Evolutionary conservation across 2,113 vertebrate species (phyloP), one percentile per base, ranked within the genome.

Genomic region (Phylloscopus trochiloides): DNA sequence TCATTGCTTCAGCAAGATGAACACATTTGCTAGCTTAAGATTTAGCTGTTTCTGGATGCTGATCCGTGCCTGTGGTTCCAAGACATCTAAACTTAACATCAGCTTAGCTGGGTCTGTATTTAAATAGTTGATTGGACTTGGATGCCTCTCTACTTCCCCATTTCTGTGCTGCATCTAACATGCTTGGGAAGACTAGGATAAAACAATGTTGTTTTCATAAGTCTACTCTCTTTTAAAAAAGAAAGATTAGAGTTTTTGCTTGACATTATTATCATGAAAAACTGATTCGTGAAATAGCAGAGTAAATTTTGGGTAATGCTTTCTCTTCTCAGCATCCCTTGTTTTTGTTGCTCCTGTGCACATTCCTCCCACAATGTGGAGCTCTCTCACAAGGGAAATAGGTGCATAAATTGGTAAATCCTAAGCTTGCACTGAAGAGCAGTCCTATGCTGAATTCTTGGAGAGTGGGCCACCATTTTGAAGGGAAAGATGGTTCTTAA

Each of bases 311-410:
- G 14, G 36, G n/a, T 32, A 45, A 50, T 22, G 14, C 32, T 59
- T 86, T 74, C 18, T 70, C 42, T 73, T 71, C 45, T 79, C 80
- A 42, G 26, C 38, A 65, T 59, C 36, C 26, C 17, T 32, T 52
- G 19, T 24, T 87, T 59, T 50, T 70, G 22, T 65, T 91, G 70
- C 54, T 90, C 58, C 34, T 7, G 10, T 90, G 45, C 79, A 38
- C 0, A 0, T 90, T 96, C 51, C 55, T 87, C 68, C 94, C 95
- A 95, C 92, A 70, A 38, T 0, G 90, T 88, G 88, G 92, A 96
- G 90, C 96, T 94, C 52, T 92, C 74, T 76, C 62, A 74, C 77
- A 63, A 70, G 74, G 26, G 81, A 92, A 94, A 70, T 36, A 38
- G 47, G 52, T 81, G 36, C 48, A 68, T 67, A 65, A 48, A 14